Evolutionary conservation across 2,888 invertebrate species (phyloP).

Genomic region (Operophtera brumata): DNA sequence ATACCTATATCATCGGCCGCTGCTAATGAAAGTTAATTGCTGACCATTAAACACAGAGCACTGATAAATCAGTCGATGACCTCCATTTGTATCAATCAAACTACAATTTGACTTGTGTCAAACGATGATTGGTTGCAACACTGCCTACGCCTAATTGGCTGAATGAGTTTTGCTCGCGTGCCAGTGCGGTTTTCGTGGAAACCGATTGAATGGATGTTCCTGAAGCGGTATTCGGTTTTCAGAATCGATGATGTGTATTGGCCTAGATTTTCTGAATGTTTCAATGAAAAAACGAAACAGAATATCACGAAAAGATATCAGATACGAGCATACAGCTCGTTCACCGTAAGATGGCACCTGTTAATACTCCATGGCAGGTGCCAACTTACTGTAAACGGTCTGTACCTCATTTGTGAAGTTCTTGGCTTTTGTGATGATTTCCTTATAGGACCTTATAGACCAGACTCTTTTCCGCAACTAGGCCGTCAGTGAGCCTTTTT

Average conservation of each 20-base stretch:
- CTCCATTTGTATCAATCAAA: slow-evolving; percentile 76
- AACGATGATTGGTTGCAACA: slow-evolving; percentile 78
- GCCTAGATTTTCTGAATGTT: too few relatives aligned
- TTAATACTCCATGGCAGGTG: too few relatives aligned
- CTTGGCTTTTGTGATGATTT: too few relatives aligned
- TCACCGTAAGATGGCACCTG: too few relatives aligned
- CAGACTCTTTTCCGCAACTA: too few relatives aligned
- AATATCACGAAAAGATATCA: too few relatives aligned
- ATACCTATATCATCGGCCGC: slow-evolving; percentile 26
- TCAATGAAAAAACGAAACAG: too few relatives aligned
- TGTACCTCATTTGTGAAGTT: too few relatives aligned
- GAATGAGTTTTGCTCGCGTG: slow-evolving; percentile 70
- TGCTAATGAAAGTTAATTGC: slow-evolving; percentile 56
- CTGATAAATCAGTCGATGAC: slow-evolving; percentile 74
- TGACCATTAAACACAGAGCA: slow-evolving; percentile 46
- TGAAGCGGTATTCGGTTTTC: neutral
- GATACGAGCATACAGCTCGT: too few relatives aligned
- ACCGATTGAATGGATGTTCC: slow-evolving; percentile 38
- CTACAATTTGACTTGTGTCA: slow-evolving; percentile 76
- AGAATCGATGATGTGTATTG: neutral
- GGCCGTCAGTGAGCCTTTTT: too few relatives aligned
- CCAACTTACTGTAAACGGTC: too few relatives aligned
- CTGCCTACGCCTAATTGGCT: slow-evolving; percentile 70
- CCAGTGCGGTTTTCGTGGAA: slow-evolving; percentile 51
- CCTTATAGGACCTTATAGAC: too few relatives aligned